Conservation (phyloP, 2,888 invertebrate species). For the Tetragnatha montana region DNA sequence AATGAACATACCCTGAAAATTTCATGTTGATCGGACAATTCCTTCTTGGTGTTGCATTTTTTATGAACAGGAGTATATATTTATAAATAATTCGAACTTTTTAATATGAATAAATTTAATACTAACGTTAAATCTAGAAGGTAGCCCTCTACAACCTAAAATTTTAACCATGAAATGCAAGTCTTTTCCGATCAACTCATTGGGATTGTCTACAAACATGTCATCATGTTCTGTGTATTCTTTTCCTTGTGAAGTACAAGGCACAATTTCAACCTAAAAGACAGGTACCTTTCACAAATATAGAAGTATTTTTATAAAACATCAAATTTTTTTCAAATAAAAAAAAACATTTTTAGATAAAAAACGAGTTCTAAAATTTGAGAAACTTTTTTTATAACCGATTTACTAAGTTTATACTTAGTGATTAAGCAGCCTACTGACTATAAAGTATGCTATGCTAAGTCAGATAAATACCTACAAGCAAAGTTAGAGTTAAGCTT, state of each 20-base stretch:
- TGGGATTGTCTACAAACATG: conserved; percentile 78
- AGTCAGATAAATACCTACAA: no score
- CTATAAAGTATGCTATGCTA: no score
- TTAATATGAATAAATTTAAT: not conserved
- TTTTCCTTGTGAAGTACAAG: conserved; percentile 78
- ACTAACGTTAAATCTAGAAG: conserved; percentile 78
- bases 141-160: conserved; percentile 78
- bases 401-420: no score
- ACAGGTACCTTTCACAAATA: not conserved
- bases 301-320: not conserved
- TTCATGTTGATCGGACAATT: no score
- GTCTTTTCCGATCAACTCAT: conserved; percentile 78
- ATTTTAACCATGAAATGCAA: conserved; percentile 78
- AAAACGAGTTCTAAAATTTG: no score
- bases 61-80: no score
- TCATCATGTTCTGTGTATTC: conserved; percentile 78
- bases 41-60: no score
- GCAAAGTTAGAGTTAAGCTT: no score
- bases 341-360: no score
- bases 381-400: no score
- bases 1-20: no score
- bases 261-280: conserved; percentile 77
- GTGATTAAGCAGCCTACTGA: no score
- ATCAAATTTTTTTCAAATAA: not conserved
- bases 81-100: not conserved